These are phyloP conservation scores for Dermatemys mawii DNA, from an alignment of 2,113 vertebrate genomes.

Conservation along the genomic window DNA sequence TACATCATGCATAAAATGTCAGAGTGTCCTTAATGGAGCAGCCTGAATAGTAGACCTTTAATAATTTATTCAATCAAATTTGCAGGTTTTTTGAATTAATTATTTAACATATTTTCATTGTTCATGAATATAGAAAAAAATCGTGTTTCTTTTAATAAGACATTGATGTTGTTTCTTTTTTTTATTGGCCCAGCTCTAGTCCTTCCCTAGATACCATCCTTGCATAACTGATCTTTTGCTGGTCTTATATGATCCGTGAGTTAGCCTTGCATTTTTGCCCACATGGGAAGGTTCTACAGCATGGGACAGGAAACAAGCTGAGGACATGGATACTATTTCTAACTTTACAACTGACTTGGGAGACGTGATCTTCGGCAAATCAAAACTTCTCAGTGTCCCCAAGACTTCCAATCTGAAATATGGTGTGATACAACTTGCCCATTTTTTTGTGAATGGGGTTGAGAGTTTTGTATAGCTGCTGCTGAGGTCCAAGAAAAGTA, in stretches of 20 bases:
- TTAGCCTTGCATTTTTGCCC: background rate
- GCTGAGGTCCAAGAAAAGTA: background rate
- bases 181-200: background rate
- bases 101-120: background rate
- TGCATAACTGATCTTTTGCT: background rate
- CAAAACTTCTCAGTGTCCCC: background rate
- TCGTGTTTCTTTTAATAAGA: background rate
- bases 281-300: background rate
- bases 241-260: background rate
- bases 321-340: background rate
- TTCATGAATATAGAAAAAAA: fast-evolving
- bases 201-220: background rate
- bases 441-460: background rate
- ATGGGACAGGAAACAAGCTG: background rate
- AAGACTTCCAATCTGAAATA: background rate
- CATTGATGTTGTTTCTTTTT: fast-evolving
- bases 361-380: background rate
- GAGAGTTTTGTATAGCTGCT: background rate
- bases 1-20: background rate
- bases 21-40: background rate
- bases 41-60: background rate
- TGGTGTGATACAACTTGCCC: background rate
- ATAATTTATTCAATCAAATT: background rate
- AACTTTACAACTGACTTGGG: background rate
- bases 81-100: background rate